A percentile compares a stretch with the other conserved stretches of the same genome.
Conservation (phyloP, 2,888 invertebrate species). For the Caenorhabditis parvicauda region DNA sequence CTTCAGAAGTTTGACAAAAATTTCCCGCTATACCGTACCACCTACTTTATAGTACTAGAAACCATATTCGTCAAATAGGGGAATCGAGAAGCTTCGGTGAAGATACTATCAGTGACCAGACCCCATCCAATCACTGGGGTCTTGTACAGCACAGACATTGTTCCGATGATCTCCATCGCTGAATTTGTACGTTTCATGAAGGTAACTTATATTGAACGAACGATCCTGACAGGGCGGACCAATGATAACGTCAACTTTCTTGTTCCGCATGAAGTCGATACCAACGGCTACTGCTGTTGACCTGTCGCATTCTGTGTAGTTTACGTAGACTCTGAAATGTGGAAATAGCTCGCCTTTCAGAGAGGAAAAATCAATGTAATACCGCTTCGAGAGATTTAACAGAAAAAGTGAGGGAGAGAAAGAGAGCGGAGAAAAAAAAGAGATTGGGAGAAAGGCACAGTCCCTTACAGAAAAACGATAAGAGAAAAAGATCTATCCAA, state of each 20-base stretch:
- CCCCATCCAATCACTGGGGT: conserved; percentile 44
- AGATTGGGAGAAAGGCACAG: too few relatives aligned
- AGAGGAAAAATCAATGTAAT: too few relatives aligned
- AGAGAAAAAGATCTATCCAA: too few relatives aligned
- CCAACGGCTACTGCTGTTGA: conserved; percentile 17
- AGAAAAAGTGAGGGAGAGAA: too few relatives aligned
- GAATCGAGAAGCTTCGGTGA: conserved; percentile 23
- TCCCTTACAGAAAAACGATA: too few relatives aligned
- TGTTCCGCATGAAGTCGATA: conserved; percentile 32
- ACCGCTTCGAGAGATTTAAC: too few relatives aligned
- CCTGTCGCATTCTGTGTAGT: conserved; percentile 29
- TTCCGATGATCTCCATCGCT: conserved; percentile 28
- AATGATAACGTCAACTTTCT: conserved; percentile 35
- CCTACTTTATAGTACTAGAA: conserved; percentile 25
- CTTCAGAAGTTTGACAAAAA: not conserved
- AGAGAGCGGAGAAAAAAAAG: too few relatives aligned
- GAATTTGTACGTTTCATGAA: not conserved
- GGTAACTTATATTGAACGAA: conserved; percentile 3
- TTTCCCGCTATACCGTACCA: too few relatives aligned
- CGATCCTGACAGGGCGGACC: conserved; percentile 41
- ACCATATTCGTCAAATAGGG: conserved; percentile 28
- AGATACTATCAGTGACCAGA: conserved; percentile 20
- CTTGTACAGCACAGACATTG: conserved; percentile 31
- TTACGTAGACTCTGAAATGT: conserved; percentile 17
- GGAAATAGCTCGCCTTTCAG: too few relatives aligned